Evolutionary conservation across 2,888 invertebrate genomes (phyloP).

Genomic region (Geophilus truncorum): DNA sequence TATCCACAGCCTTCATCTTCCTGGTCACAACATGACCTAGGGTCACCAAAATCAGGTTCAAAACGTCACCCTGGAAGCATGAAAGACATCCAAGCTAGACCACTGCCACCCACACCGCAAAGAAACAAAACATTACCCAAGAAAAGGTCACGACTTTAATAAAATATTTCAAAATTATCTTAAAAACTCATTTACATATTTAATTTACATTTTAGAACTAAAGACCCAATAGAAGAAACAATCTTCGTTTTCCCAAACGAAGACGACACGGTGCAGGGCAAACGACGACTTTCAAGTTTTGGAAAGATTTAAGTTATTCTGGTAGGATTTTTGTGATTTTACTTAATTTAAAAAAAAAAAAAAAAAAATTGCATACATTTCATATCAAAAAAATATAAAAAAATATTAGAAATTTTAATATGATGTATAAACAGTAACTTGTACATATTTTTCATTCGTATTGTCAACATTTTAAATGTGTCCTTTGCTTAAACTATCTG

Average conservation of each 20-base stretch:
- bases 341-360: no score
- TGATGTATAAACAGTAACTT: not conserved
- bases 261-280: not conserved
- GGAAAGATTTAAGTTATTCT: not conserved
- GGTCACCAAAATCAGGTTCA: not conserved
- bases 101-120: slow-evolving; percentile 30
- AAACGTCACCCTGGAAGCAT: slow-evolving; percentile 7
- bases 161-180: no score
- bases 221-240: not conserved
- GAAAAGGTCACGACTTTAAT: no score
- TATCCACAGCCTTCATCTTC: not conserved
- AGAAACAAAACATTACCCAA: not conserved
- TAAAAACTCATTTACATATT: no score
- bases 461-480: not conserved
- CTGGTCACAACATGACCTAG: not conserved
- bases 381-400: not conserved
- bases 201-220: not conserved
- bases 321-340: not conserved
- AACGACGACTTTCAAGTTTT: not conserved
- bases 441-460: not conserved
- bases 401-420: not conserved
- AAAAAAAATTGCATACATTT: not conserved
- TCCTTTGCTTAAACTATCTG: not conserved
- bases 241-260: not conserved
- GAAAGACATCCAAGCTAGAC: slow-evolving; percentile 30